Base-by-base conservation (phyloP, 2,113 vertebrate species). In the Oophaga pumilio region DNA sequence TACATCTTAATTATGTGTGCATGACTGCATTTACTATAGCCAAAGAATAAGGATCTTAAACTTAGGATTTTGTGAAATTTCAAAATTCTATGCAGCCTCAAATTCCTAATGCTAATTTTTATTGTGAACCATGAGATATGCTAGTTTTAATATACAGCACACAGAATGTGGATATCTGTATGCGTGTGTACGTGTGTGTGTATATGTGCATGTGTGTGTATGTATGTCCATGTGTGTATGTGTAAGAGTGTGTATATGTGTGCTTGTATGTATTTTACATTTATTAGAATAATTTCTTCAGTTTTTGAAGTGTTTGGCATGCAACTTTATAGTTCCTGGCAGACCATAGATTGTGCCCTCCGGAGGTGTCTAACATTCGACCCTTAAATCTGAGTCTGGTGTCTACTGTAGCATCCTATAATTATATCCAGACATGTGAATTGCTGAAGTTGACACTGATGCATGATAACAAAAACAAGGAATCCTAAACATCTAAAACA, bases 1-100 rank as follows among this genome's bases (percentile, higher is more conserved):
- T 88, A 89, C 62, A 85, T 90, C 85, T 92, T 92, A 83, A 89
- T 91, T 93, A 91, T 66, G 50, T 71, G 89, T 89, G 88, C 79
- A 85, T 0, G 28, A 76, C 50, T 76, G 7, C 0, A 85, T 90
- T 92, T 89, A 88, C 90, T 90, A 88, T 86, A 82, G 88, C 90
- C 89, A 76, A 91, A 80, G 73, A 90, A 89, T 89, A 1, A 80
- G 24, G 50, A 24, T 87, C 83, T 81, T 33, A n/a, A 84, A 90
- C 90, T 20, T 22, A 57, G 17, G 78, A 86, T 76, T 81, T 85
- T 62, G 73, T 18, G 0, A 53, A 79, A 73, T 57, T 74, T 88
- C 78, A 89, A 88, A 69, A 13, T 20, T 22, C 59, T 15, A 43
- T 20, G 57, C 6, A 33, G n/a, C 8, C 20, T n/a, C 24, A 14